Evolutionary conservation across 1,140 invertebrate species (phyloP).

Genomic region (Eciton burchellii): DNA sequence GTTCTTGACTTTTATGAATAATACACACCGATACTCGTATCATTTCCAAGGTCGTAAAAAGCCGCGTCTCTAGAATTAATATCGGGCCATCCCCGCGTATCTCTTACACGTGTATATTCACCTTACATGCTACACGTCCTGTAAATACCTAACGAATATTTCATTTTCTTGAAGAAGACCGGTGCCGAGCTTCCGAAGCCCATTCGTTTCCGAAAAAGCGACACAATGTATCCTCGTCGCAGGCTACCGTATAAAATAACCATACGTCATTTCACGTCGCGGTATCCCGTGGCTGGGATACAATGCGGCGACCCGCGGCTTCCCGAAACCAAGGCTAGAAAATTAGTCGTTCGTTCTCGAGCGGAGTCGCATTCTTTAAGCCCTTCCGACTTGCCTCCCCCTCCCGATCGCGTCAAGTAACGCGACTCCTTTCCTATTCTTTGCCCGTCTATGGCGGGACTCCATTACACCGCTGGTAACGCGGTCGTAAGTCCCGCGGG

Average conservation of each 20-base stretch:
- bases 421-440: not conserved
- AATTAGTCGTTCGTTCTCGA: slow-evolving; percentile 67
- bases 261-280: slow-evolving; percentile 67
- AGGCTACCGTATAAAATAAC: slow-evolving; percentile 75
- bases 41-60: slow-evolving; percentile 6
- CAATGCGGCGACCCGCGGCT: slow-evolving; percentile 52
- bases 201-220: slow-evolving; percentile 16
- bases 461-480: slow-evolving; percentile 78
- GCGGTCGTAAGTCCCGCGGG: slow-evolving; percentile 78
- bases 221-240: slow-evolving; percentile 9
- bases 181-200: not conserved
- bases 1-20: slow-evolving; percentile 11
- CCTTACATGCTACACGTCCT: not conserved
- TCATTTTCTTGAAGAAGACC: not conserved
- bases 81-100: not conserved
- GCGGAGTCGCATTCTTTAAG: slow-evolving; percentile 62
- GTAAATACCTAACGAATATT: slow-evolving; percentile 3
- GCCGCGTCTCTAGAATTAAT: not conserved
- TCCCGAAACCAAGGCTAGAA: slow-evolving; percentile 43
- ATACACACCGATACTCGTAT: not conserved
- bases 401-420: slow-evolving; percentile 3
- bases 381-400: slow-evolving; percentile 29
- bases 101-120: not conserved
- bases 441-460: not conserved
- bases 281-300: slow-evolving; percentile 66